Conservation (phyloP, 2,888 invertebrate genomes). For the Cerastis rubricosa region DNA sequence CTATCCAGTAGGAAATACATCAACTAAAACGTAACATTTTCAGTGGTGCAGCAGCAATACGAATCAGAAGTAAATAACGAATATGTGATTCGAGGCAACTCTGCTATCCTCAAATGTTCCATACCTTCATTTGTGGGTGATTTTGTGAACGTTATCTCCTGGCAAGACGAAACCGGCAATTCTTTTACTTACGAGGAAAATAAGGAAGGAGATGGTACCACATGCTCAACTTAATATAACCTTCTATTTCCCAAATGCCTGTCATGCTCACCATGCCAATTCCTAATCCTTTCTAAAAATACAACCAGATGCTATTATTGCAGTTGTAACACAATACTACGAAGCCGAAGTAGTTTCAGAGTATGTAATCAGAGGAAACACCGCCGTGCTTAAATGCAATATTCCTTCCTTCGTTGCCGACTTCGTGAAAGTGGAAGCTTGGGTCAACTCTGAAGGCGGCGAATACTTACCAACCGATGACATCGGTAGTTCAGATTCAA, state of each 20-base stretch:
- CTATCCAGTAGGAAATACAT: conserved; percentile 28
- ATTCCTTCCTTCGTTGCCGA: conserved; percentile 97
- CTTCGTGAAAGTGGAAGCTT: conserved; percentile 97
- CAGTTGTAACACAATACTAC: conserved; percentile 97
- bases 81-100: conserved; percentile 97
- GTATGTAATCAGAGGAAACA: conserved; percentile 97
- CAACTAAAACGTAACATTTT: conserved; percentile 52
- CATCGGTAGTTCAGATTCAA: conserved; percentile 92
- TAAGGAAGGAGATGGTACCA: conserved; percentile 83
- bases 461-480: conserved; percentile 93
- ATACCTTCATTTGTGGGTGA: conserved; percentile 98
- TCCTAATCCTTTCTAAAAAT: conserved; percentile 47
- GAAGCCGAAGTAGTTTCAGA: conserved; percentile 97
- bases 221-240: conserved; percentile 40
- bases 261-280: conserved; percentile 47
- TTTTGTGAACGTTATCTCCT: conserved; percentile 96
- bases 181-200: conserved; percentile 80
- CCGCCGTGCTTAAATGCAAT: conserved; percentile 96
- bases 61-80: conserved; percentile 98
- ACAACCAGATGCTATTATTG: conserved; percentile 70
- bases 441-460: conserved; percentile 93
- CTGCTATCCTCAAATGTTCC: conserved; percentile 96
- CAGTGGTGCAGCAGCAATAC: conserved; percentile 97
- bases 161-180: conserved; percentile 95
- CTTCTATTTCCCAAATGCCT: conserved; percentile 45